A percentile compares a stretch with the other conserved stretches of the same genome.
These are phyloP conservation scores for Ashinkailepas kermadecensis DNA, from an alignment of 2,888 invertebrate genomes.

Conservation along the genomic window DNA sequence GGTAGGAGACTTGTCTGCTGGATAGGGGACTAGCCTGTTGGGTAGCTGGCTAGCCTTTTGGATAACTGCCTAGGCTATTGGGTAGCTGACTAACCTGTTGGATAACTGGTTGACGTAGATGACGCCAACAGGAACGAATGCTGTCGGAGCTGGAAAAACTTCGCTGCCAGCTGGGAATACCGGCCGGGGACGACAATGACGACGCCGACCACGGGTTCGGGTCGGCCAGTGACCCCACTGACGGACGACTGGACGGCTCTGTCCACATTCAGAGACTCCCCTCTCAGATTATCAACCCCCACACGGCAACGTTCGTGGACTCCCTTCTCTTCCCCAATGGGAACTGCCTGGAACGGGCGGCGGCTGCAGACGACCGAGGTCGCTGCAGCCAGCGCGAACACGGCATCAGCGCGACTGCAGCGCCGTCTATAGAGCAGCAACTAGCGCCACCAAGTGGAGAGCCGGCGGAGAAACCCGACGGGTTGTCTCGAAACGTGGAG, in stretches of 20 bases:
- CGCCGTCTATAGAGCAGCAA: neutral
- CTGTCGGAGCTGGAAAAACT: neutral
- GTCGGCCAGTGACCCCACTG: neutral
- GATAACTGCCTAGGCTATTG: too few relatives aligned
- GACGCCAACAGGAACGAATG: neutral
- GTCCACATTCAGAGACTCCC: too few relatives aligned
- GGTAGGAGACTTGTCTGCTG: too few relatives aligned
- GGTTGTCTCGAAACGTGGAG: neutral
- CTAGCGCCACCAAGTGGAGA: neutral
- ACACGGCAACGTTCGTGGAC: neutral
- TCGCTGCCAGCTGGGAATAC: neutral
- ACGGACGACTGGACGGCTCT: too few relatives aligned
- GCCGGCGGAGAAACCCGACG: neutral
- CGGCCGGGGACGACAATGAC: neutral
- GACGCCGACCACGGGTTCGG: neutral
- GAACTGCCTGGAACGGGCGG: neutral
- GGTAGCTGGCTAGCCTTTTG: too few relatives aligned
- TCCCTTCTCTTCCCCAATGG: neutral
- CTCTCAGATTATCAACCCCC: too few relatives aligned
- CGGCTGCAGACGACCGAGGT: neutral
- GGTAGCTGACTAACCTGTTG: too few relatives aligned
- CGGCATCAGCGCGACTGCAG: neutral
- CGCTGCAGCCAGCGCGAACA: neutral
- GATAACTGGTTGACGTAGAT: too few relatives aligned
- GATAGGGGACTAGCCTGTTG: too few relatives aligned